A percentile compares a stretch with the other conserved stretches of the same genome.
Conservation (phyloP, 2,888 invertebrate species). For the Ophonus ardosiacus region DNA sequence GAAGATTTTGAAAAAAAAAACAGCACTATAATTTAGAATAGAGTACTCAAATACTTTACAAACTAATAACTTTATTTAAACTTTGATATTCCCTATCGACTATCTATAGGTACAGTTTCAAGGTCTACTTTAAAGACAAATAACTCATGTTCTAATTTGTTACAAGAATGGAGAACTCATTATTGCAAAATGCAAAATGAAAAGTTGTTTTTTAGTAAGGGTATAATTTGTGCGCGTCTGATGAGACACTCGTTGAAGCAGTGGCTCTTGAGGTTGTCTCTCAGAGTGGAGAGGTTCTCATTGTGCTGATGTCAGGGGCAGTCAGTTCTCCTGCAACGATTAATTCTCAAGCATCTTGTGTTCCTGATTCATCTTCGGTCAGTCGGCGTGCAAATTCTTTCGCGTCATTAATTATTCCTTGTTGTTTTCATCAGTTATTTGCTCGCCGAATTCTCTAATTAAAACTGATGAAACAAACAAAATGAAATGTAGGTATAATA, state of each 20-base stretch:
- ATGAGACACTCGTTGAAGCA: background rate
- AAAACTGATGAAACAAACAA: too few relatives aligned
- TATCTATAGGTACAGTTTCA: too few relatives aligned
- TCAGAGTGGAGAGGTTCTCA: slow-evolving; percentile 7
- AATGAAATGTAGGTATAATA: too few relatives aligned
- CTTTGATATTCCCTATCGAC: too few relatives aligned
- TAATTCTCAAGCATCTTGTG: slow-evolving; percentile 48
- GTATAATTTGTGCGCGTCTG: background rate
- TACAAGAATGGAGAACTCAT: too few relatives aligned
- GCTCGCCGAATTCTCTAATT: slow-evolving; percentile 11
- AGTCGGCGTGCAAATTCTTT: slow-evolving; percentile 9
- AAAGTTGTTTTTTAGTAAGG: background rate
- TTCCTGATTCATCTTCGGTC: slow-evolving; percentile 37
- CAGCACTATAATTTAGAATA: too few relatives aligned
- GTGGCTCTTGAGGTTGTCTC: background rate
- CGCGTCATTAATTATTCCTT: slow-evolving; percentile 12
- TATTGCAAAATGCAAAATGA: background rate
- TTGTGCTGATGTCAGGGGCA: slow-evolving; percentile 56
- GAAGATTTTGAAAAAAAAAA: too few relatives aligned
- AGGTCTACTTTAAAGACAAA: too few relatives aligned
- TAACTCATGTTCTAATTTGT: too few relatives aligned
- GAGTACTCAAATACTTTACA: too few relatives aligned
- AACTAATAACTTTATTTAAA: too few relatives aligned
- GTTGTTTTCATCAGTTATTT: slow-evolving; percentile 4
- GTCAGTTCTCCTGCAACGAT: slow-evolving; percentile 42